Evolutionary conservation across 2,888 invertebrate species (phyloP).

Genomic region (Lomographa bimaculata): DNA sequence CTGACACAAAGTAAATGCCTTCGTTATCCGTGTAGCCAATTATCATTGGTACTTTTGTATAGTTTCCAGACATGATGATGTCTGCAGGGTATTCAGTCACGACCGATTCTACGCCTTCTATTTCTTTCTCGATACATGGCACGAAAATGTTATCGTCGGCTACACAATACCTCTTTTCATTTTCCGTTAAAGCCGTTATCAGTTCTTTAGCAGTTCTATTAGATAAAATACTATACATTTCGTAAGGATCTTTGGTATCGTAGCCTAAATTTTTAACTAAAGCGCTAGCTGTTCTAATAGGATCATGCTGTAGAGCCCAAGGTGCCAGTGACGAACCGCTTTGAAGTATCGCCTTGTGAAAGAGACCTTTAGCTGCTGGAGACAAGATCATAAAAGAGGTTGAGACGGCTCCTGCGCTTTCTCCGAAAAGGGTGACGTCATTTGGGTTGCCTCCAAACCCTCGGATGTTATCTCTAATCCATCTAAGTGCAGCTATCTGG

Average conservation of each 20-base stretch:
- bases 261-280: slow-evolving; percentile 66
- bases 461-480: slow-evolving; percentile 66
- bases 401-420: slow-evolving; percentile 74
- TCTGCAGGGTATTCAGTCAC: slow-evolving; percentile 60
- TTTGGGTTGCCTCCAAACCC: slow-evolving; percentile 70
- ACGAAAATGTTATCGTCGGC: slow-evolving; percentile 63
- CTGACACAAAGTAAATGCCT: slow-evolving; percentile 67
- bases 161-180: slow-evolving; percentile 61
- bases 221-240: slow-evolving; percentile 61
- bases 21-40: slow-evolving; percentile 72
- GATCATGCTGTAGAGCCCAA: slow-evolving; percentile 68
- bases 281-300: slow-evolving; percentile 57
- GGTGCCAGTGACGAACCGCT: slow-evolving; percentile 69
- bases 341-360: slow-evolving; percentile 70
- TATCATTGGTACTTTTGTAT: slow-evolving; percentile 72
- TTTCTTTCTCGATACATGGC: slow-evolving; percentile 66
- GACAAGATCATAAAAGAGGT: slow-evolving; percentile 66
- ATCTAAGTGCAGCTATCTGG: slow-evolving; percentile 68
- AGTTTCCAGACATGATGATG: slow-evolving; percentile 62
- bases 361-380: slow-evolving; percentile 61
- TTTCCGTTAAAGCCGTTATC: slow-evolving; percentile 52
- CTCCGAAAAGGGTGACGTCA: slow-evolving; percentile 71
- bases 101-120: slow-evolving; percentile 63
- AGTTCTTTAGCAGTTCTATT: slow-evolving; percentile 57
- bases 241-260: slow-evolving; percentile 58